Conservation (phyloP, 2,113 vertebrate species). For the Gymnorhina tibicen region DNA sequence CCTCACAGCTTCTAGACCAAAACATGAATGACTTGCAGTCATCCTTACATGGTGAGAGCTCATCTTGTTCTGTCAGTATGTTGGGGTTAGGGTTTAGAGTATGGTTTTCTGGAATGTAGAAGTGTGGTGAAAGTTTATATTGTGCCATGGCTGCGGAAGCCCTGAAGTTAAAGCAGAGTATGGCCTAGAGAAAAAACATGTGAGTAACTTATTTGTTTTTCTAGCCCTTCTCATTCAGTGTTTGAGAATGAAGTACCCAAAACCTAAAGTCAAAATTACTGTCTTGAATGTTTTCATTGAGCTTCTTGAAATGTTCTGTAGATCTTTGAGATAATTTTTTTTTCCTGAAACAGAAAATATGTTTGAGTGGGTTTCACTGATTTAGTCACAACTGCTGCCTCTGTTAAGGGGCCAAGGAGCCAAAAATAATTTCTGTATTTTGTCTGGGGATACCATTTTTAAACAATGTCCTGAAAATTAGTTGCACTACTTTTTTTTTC, state of each 20-base stretch:
- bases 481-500: not conserved
- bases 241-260: not conserved
- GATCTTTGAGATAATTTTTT: not conserved
- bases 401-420: not conserved
- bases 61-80: not conserved
- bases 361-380: not conserved
- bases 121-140: not conserved
- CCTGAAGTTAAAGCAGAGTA: not conserved
- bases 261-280: not conserved
- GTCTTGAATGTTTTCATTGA: not conserved
- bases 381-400: not conserved
- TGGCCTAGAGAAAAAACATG: not conserved
- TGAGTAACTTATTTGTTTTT: not conserved
- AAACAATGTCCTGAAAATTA: not conserved
- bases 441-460: not conserved
- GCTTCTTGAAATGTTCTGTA: not conserved
- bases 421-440: not conserved
- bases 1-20: conserved; percentile 92
- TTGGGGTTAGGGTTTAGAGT: not conserved
- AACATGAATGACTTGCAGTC: conserved; percentile 82
- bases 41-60: conserved; percentile 74
- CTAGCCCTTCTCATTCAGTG: not conserved
- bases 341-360: not conserved
- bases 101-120: not conserved
- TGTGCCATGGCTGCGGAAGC: not conserved